Conservation (phyloP, 1,140 invertebrate species). For the Halyomorpha halys region DNA sequence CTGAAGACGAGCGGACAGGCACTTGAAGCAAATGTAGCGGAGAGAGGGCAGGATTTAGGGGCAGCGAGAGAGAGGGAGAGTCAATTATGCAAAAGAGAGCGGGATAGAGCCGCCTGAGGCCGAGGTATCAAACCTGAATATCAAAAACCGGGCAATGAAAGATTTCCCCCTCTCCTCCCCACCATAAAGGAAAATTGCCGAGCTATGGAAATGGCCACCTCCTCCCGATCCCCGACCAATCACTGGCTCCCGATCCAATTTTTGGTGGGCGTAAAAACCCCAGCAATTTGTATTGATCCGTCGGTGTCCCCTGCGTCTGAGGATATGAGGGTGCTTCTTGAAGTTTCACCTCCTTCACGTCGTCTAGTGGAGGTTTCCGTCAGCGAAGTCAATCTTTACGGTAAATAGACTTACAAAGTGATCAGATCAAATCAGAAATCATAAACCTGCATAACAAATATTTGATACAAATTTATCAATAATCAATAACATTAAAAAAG, state of each 20-base stretch:
- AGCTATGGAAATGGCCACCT: slow-evolving; percentile 11
- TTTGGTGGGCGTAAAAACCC: slow-evolving; percentile 7
- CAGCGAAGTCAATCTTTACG: no score
- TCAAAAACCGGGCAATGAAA: slow-evolving; percentile 12
- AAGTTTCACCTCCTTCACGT: no score
- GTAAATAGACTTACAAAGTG: no score
- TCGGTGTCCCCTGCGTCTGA: no score
- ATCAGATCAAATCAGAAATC: no score
- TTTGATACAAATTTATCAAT: no score
- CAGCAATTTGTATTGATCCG: slow-evolving; percentile 14
- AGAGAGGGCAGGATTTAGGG: background rate
- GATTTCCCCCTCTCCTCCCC: background rate
- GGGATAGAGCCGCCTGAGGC: background rate
- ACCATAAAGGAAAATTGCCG: slow-evolving; percentile 6
- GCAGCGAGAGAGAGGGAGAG: background rate
- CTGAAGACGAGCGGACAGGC: background rate
- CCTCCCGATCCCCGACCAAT: background rate
- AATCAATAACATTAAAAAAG: no score
- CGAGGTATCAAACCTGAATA: slow-evolving; percentile 5
- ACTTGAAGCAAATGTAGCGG: slow-evolving; percentile 3
- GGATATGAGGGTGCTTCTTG: no score
- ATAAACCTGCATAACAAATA: no score
- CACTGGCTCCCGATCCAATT: slow-evolving; percentile 7
- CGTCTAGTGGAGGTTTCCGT: no score
- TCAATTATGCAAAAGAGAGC: slow-evolving; percentile 11